These are phyloP conservation scores for Polypedilum vanderplanki DNA, from an alignment of 1,140 invertebrate species.

Conservation along the genomic window DNA sequence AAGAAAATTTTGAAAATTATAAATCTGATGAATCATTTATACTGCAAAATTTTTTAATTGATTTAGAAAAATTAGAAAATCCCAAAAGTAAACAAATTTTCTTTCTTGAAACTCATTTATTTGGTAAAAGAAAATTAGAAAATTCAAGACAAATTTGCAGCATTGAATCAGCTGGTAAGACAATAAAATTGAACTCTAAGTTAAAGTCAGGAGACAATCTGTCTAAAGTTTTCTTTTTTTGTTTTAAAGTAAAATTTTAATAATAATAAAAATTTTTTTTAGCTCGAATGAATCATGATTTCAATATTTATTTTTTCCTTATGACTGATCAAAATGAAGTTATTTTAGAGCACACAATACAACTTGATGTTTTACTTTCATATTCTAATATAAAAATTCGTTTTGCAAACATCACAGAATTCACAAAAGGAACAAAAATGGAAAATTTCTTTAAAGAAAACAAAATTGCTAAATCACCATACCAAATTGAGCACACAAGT, in stretches of 20 bases:
- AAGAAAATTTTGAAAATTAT: no score
- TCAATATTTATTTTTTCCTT: background rate
- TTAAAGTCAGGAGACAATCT: no score
- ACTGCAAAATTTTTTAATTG: background rate
- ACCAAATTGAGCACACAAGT: background rate
- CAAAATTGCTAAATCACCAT: background rate
- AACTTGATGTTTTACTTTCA: background rate
- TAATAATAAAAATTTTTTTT: no score
- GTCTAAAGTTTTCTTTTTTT: background rate
- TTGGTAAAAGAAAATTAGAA: background rate
- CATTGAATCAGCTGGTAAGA: background rate
- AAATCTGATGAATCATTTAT: no score
- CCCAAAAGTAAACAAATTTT: background rate
- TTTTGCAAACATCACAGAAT: background rate
- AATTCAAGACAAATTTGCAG: background rate
- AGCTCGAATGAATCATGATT: background rate
- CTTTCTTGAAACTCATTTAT: background rate
- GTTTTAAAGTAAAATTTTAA: no score
- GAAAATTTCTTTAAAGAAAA: background rate
- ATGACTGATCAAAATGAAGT: background rate
- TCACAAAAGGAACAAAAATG: background rate
- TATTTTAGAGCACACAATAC: background rate
- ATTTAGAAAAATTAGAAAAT: background rate
- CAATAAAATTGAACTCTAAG: background rate
- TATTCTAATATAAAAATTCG: background rate